A percentile compares a stretch with the other conserved stretches of the same genome.
phyloP scores from a whole-genome alignment of 2,888 invertebrate genomes.

The Arctia plantaginis region DNA sequence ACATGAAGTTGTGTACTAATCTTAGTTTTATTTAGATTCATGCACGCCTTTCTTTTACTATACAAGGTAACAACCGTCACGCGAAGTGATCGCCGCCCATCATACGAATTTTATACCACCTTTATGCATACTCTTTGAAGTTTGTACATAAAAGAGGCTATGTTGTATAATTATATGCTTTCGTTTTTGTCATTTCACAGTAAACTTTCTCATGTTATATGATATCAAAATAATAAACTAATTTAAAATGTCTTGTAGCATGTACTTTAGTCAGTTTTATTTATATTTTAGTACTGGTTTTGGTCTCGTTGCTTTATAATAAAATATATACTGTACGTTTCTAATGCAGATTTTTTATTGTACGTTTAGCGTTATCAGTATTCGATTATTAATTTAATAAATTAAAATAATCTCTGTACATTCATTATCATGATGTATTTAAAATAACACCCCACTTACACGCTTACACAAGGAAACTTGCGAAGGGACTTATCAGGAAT shows the following conservation, averaged over 20 bases:
- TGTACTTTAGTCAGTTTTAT: constrained; percentile 8
- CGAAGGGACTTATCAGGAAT: too few relatives aligned
- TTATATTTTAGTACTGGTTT: not conserved
- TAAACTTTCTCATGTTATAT: constrained; percentile 46
- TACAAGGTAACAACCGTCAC: constrained; percentile 48
- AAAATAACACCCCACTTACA: not conserved
- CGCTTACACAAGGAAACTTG: too few relatives aligned
- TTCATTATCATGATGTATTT: not conserved
- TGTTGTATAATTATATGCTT: constrained; percentile 66
- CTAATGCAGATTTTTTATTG: not conserved
- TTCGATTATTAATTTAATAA: not conserved
- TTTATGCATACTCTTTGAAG: constrained; percentile 57
- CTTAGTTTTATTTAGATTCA: constrained; percentile 34
- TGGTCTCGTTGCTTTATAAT: not conserved
- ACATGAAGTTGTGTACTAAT: constrained; percentile 31
- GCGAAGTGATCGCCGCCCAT: constrained; percentile 50
- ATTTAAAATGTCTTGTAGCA: constrained; percentile 29
- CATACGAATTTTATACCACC: constrained; percentile 47
- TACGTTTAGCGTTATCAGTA: not conserved
- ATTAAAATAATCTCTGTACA: too few relatives aligned
- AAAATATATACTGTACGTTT: not conserved
- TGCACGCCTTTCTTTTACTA: constrained; percentile 38
- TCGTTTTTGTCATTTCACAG: constrained; percentile 60
- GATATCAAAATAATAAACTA: constrained; percentile 37
- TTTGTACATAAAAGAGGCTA: constrained; percentile 61